Evolutionary conservation across 1,140 invertebrate species (phyloP), one percentile per base, ranked within the genome.

Genomic region (Dreissena rostriformis): DNA sequence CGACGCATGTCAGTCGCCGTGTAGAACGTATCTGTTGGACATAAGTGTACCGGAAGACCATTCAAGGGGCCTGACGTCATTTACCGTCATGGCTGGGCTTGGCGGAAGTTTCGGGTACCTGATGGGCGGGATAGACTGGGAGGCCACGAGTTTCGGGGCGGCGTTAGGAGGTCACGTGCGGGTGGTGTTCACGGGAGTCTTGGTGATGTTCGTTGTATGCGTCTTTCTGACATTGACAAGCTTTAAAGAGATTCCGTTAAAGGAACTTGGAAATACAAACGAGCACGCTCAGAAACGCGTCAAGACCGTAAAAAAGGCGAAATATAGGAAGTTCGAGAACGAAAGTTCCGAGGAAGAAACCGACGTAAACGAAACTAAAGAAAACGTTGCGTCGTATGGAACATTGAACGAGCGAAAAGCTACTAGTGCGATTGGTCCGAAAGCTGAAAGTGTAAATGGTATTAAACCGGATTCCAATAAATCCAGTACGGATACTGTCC

Each of bases 31-130:
- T 94, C 95, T 99, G 0, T 95, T 99, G 14, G 98, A 99, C 91
- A 96, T 99, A 19, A 98, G 97, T 61, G 93, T 98, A 86, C 96
- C 97, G 96, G 97, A 98, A 94, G 98, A 99, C 91, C 98, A 99
- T 91, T 96, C 97, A 0, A 95, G 95, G 87, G 98, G 98, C 0
- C 93, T 99, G 1, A 98, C 97, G 85, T 98, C 97, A 1, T 99
- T 99, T 89, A 99, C 98, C 0, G 96, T 99, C 79, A 98, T 99
- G 97, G 98, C 98, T 0, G 98, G 98, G 0, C 93, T 99, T 0
- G 98, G 98, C 11, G 98, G 98, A 17, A 97, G 97, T 87, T 95
- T 99, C 91, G 98, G 98, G 0, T 99, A 99, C 91, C 96, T 96
- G 5, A 95, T 99, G 87, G 98, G 98, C 17, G 98, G 97, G 0